Percentiles rank a stretch among this genome's conserved stretches.
Evolutionary conservation across 2,797 vertebrate species (phyloP).

Genomic region (Pempheris klunzingeri): DNA sequence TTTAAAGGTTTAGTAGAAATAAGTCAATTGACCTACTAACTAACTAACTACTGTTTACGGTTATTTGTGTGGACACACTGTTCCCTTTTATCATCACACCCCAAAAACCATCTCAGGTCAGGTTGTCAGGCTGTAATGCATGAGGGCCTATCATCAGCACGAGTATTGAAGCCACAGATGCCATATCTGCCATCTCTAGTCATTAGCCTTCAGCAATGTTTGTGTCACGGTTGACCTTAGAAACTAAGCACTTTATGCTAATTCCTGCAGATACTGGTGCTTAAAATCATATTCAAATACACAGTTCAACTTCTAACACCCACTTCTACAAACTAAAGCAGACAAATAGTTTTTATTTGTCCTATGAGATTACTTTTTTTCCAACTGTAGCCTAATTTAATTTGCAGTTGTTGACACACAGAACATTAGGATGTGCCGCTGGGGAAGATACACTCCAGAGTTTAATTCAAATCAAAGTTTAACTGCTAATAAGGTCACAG

Average conservation of each 20-base stretch:
- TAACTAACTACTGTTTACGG: not conserved
- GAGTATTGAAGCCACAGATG: conserved; percentile 5
- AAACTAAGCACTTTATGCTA: conserved; percentile 6
- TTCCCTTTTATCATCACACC: not conserved
- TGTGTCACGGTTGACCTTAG: conserved; percentile 16
- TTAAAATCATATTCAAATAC: conserved; percentile 8
- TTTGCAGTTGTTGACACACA: conserved; percentile 39
- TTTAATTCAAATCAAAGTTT: conserved; percentile 46
- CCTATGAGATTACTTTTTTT: conserved; percentile 21
- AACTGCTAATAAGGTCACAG: conserved; percentile 60
- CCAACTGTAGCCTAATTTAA: conserved; percentile 16
- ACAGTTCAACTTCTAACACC: conserved; percentile 3
- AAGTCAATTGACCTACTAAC: conserved; percentile 9
- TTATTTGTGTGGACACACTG: not conserved
- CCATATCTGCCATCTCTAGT: not conserved
- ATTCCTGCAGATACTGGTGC: not conserved
- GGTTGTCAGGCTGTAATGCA: not conserved
- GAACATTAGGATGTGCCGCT: not conserved
- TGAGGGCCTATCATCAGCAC: not conserved
- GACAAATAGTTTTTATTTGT: conserved; percentile 23
- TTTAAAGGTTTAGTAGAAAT: conserved; percentile 19
- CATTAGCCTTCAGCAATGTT: conserved; percentile 4
- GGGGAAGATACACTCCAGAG: conserved; percentile 19
- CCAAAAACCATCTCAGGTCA: conserved; percentile 18
- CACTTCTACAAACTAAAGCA: conserved; percentile 27